Base-by-base conservation (phyloP, 2,888 invertebrate genomes). In the Blera fallax region DNA sequence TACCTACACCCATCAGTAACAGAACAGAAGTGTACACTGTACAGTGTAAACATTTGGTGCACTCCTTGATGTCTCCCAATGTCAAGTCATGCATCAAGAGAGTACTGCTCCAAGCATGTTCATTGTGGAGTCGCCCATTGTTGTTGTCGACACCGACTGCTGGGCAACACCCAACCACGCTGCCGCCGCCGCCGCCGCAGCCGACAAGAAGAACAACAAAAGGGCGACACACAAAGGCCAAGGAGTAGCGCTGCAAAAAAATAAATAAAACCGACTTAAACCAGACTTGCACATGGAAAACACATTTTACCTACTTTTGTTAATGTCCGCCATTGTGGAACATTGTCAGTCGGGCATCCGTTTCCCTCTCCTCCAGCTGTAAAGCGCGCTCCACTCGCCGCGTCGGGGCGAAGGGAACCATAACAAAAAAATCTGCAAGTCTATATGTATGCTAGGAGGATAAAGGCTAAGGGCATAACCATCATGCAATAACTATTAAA, bases 401-500 rank as follows among this genome's bases (percentile, higher is more conserved):
- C 24, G 5, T 14, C 3, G 5, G 1, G 11, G 3, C 11, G 5
- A 2, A 14, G 56, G 1, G 18, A 74, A 3, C 5, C 60, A 32
- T 14, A 43, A 43, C 29, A 52, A 65, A 54, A 67, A 64, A 64
- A 29, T 7, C 54, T 52, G 7, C 76, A 27, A 48, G 76, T 58
- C 69, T 77, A 24, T 84, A 84, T 79, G 74, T 84, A 70, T 79
- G 83, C 83, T 84, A 84, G 84, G 84, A 84, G 84, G 74, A 84
- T 84, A 80, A 84, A 84, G 84, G 84, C 84, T 84, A 84, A 84
- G 84, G 84, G 84, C 74, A 84, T 76, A 80, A 60, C 74, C 74
- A 80, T 84, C 84, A 80, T 84, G 84, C 84, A 84, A 84, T 84
- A 84, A 80, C 84, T 84, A 84, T 84, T 84, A 76, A 84, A 84